These are phyloP conservation scores for Drosophila ficusphila DNA, from an alignment of 1,140 invertebrate genomes.

Conservation along the genomic window DNA sequence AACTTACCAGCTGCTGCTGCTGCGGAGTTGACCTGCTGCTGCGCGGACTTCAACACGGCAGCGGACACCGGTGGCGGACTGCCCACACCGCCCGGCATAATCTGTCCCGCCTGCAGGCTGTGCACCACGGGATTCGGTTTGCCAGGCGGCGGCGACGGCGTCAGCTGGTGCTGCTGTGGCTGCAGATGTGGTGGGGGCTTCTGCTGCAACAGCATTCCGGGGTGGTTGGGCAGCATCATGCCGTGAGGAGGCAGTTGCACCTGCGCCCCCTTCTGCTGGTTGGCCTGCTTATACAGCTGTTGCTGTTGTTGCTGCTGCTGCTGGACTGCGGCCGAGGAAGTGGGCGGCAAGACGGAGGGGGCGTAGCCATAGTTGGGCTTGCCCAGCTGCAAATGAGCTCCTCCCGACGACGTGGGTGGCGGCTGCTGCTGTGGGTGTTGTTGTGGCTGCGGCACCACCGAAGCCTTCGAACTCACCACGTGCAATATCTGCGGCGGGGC, in stretches of 20 bases:
- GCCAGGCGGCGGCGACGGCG: slow-evolving; percentile 57
- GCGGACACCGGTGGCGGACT: slow-evolving; percentile 85
- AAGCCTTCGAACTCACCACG: slow-evolving; percentile 77
- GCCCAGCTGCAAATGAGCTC: slow-evolving; percentile 44
- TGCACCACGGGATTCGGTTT: slow-evolving; percentile 70
- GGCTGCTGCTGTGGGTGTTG: slow-evolving; percentile 44
- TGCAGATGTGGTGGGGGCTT: slow-evolving; percentile 68
- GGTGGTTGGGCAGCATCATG: slow-evolving; percentile 54
- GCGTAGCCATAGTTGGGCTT: slow-evolving; percentile 58
- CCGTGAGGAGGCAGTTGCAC: slow-evolving; percentile 58
- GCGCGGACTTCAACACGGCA: slow-evolving; percentile 81
- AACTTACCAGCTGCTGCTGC: slow-evolving; percentile 51
- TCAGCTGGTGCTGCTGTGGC: slow-evolving; percentile 67
- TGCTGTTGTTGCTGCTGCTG: slow-evolving; percentile 49
- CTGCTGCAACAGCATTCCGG: slow-evolving; percentile 64
- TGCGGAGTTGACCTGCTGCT: slow-evolving; percentile 55
- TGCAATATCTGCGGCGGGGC: slow-evolving; percentile 67
- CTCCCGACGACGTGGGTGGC: slow-evolving; percentile 15
- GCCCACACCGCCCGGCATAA: slow-evolving; percentile 85
- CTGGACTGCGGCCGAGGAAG: slow-evolving; percentile 45
- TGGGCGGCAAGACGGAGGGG: slow-evolving; percentile 61
- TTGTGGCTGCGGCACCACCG: slow-evolving; percentile 55
- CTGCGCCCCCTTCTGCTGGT: slow-evolving; percentile 43
- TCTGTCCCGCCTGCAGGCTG: slow-evolving; percentile 78
- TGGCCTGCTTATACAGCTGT: slow-evolving; percentile 52